Percentiles rank a stretch among this genome's conserved stretches.
Evolutionary conservation across 2,888 invertebrate species (phyloP).

Genomic region (Scaptodrosophila latifasciaeformis): DNA sequence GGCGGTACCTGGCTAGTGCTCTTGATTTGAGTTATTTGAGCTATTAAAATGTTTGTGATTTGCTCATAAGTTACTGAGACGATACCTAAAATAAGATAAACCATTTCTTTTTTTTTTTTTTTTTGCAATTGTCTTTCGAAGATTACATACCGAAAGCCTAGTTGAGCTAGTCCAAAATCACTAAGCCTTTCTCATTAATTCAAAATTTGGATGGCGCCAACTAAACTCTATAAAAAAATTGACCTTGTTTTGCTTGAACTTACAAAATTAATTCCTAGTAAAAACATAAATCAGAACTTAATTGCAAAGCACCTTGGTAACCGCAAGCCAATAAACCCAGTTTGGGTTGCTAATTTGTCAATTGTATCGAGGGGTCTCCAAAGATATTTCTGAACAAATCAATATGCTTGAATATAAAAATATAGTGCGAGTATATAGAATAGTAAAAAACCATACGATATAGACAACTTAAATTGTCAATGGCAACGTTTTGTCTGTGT

Average conservation of each 20-base stretch:
- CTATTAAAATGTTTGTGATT: slow-evolving; percentile 60
- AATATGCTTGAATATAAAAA: not conserved
- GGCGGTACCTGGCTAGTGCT: slow-evolving; percentile 25
- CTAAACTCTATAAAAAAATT: no score
- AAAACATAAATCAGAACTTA: slow-evolving; percentile 18
- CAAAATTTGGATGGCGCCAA: no score
- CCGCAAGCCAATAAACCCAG: no score
- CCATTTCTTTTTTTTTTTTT: no score
- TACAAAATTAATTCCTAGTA: no score
- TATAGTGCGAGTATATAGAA: no score
- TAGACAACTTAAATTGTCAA: no score
- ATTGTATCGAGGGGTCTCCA: not conserved
- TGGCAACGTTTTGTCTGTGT: slow-evolving; percentile 37
- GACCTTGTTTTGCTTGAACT: slow-evolving; percentile 30
- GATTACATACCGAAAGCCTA: no score
- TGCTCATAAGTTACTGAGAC: slow-evolving; percentile 53
- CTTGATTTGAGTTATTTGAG: slow-evolving; percentile 54
- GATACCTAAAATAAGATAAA: not conserved
- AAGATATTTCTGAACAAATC: not conserved
- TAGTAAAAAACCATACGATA: no score
- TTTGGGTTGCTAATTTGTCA: not conserved
- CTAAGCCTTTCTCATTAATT: no score
- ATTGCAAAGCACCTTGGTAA: not conserved
- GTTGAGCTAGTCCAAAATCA: no score
- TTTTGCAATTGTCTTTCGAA: no score